phyloP scores from a whole-genome alignment of 2,888 invertebrate genomes.

The Minunthozetes semirufus region DNA sequence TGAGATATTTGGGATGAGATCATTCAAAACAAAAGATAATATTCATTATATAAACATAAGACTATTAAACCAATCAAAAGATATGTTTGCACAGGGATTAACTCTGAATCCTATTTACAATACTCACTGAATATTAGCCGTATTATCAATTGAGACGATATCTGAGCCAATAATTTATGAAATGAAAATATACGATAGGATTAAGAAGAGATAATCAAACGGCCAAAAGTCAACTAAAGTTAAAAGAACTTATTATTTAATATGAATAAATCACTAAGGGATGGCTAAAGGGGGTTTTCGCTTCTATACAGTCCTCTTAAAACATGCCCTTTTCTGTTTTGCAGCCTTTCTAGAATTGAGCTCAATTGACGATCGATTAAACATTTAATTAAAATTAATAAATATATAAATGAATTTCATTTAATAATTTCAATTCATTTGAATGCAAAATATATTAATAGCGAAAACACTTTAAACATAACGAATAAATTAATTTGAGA shows the following conservation, averaged over 20 bases:
- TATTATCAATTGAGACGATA: not conserved
- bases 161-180: not conserved
- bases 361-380: no score
- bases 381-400: no score
- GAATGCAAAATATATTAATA: no score
- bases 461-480: no score
- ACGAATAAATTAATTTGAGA: no score
- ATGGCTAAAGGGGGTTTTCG: no score
- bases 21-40: not conserved
- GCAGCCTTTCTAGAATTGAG: no score
- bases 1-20: no score
- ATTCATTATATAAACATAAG: slow-evolving; percentile 6
- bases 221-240: not conserved
- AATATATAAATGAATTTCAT: no score
- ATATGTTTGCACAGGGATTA: slow-evolving; percentile 4
- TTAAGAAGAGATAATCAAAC: slow-evolving; percentile 2
- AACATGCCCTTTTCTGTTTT: no score
- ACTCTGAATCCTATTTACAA: not conserved
- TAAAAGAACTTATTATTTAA: not conserved
- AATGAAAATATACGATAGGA: slow-evolving; percentile 3
- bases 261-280: not conserved
- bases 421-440: no score
- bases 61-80: not conserved
- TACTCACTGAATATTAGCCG: not conserved
- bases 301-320: no score